Base-by-base conservation (phyloP, 2,113 vertebrate species). In the Vidua macroura region DNA sequence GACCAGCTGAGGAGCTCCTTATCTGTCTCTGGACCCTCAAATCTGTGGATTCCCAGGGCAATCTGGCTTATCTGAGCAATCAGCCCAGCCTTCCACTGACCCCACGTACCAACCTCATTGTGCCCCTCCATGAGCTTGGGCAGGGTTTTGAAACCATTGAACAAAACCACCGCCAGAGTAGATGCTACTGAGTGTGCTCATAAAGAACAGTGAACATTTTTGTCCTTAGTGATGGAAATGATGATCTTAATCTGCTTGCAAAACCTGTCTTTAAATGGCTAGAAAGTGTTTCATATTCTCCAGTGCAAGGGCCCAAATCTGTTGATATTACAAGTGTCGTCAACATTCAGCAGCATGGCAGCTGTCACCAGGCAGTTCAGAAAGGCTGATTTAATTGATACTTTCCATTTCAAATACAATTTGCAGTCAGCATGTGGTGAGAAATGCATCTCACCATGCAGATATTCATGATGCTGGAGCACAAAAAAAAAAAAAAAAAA, bases 321-420 rank as follows among this genome's bases (percentile, higher is more conserved):
- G 95, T 96, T 97, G 93, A 78, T 86, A 86, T 84, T 76, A 37
- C 56, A 83, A 95, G 60, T 86, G 93, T 64, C 18, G 43, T 88
- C 94, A 83, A 80, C 92, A 78, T 94, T 94, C 93, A 94, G 88
- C 83, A 92, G 90, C 70, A 48, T 58, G 89, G 82, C 92, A 95
- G 94, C 88, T 94, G 87, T 88, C 92, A 91, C 80, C 90, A 92
- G 68, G 92, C 93, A 92, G 91, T 94, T 95, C 96, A 95, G 93
- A 89, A 92, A 94, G 78, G 89, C 87, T 93, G 90, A 96, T 95
- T 95, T 97, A 97, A 97, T 97, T 97, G 96, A 96, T 96, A 96
- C 74, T 94, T 97, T 86, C 92, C 75, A 97, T 97, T 94, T 91
- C 92, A 96, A 96, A 97, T 90, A 95, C 93, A 96, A 97, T 97